Base-by-base conservation (phyloP, 2,888 invertebrate species). In the Campoplex nolae region DNA sequence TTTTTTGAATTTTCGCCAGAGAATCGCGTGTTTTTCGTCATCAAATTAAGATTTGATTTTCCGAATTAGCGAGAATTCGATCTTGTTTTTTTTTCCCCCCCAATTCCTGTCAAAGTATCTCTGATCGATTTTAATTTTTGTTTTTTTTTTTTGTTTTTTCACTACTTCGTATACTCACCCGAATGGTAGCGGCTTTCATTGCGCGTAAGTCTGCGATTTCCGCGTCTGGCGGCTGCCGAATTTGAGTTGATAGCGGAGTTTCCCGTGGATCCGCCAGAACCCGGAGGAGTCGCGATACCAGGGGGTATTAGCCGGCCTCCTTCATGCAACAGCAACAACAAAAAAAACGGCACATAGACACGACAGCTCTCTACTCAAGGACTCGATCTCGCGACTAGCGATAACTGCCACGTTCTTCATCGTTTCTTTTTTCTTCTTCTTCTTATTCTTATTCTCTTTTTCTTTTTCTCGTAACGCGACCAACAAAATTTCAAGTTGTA, bases 151-250 rank as follows among this genome's bases (percentile, higher is more conserved):
- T n/a, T 65, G 42, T 45, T 13, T 6, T 70, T 35, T 0, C 45
- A 35, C 56, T 62, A 62, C 62, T 65, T 81, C 42, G 58, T 67
- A 89, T 93, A 96, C 97, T 96, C 96, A 98, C 99, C 99, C 95
- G 98, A 98, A 95, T 99, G 98, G 95, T 98, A 99, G 93, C 98
- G 96, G 95, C 98, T 98, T 96, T 99, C 98, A 95, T 98, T 98
- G 94, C 98, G 96, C 90, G 99, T 98, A 92, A 98, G 97, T 92
- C 98, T 96, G 89, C 98, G 96, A 95, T 98, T 98, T 94, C 97
- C 98, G 94, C 98, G 96, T 92, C 97, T 97, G 94, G 96, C 96
- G 95, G 93, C 93, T 85, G 93, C 93, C 85, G 92, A 91, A 90
- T 93, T 91, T 77, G 89, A 75, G 87, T 90, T 91, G 74, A 85